Evolutionary conservation across 1,140 invertebrate species (phyloP).

Genomic region (Maconellicoccus hirsutus): DNA sequence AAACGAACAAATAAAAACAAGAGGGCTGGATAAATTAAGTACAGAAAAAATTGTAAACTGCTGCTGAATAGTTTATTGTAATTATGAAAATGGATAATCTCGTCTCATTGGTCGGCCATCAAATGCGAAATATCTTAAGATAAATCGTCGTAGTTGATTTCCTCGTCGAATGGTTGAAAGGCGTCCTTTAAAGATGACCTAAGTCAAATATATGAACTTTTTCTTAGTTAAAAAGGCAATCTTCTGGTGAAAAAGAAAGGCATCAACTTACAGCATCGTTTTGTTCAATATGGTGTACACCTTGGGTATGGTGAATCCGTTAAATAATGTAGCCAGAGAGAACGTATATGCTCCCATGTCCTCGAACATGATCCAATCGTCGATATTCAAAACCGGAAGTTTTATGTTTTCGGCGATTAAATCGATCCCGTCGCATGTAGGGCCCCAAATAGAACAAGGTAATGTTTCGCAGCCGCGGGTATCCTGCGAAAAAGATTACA

Average conservation of each 20-base stretch:
- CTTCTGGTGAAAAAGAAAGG: no score
- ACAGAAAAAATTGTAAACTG: no score
- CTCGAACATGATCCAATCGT: slow-evolving; percentile 75
- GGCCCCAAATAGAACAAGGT: slow-evolving; percentile 74
- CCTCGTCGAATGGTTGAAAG: background rate
- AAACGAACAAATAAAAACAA: no score
- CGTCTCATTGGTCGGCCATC: background rate
- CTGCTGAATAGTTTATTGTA: no score
- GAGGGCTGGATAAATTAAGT: no score
- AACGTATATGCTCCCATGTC: slow-evolving; percentile 94
- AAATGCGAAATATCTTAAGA: background rate
- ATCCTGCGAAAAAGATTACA: background rate
- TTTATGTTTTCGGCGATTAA: slow-evolving; percentile 56
- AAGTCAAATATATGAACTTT: no score
- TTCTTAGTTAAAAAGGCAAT: no score
- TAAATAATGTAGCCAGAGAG: slow-evolving; percentile 75
- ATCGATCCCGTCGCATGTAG: slow-evolving; percentile 89
- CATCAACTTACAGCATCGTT: background rate
- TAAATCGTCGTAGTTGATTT: background rate
- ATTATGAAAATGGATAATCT: background rate
- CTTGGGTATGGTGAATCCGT: slow-evolving; percentile 72
- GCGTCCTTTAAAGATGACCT: slow-evolving; percentile 10
- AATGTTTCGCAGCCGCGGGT: slow-evolving; percentile 36
- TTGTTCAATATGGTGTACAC: slow-evolving; percentile 32
- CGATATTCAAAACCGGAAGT: slow-evolving; percentile 62